Percentiles rank a stretch among this genome's conserved stretches.
Conservation (phyloP, 1,140 invertebrate genomes). For the Tetraneura akinire region DNA sequence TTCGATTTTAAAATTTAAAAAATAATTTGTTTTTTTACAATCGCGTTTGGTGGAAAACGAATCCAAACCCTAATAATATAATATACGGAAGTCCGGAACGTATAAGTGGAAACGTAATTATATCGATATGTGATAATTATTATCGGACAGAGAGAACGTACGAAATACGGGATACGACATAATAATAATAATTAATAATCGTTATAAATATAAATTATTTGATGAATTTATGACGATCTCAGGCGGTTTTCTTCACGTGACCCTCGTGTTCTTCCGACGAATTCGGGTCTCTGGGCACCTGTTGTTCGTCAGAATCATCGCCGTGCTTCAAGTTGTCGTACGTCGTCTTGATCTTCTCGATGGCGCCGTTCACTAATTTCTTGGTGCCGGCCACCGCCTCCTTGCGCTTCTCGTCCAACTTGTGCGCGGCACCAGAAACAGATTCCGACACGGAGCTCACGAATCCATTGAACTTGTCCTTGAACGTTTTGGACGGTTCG, state of each 20-base stretch:
- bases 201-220: too few relatives aligned
- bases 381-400: conserved; percentile 1
- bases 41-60: too few relatives aligned
- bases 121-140: too few relatives aligned
- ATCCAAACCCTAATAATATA: too few relatives aligned
- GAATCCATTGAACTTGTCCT: conserved; percentile 34
- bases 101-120: too few relatives aligned
- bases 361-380: not conserved
- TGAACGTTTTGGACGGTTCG: not conserved
- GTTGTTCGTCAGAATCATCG: not conserved
- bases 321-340: not conserved
- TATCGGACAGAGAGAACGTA: too few relatives aligned
- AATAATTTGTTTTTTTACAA: too few relatives aligned
- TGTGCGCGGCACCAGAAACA: not conserved
- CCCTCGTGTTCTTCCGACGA: not conserved
- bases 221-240: too few relatives aligned
- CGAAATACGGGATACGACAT: too few relatives aligned
- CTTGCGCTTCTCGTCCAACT: conserved; percentile 33
- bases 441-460: conserved; percentile 9
- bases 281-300: not conserved
- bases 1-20: too few relatives aligned
- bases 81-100: too few relatives aligned
- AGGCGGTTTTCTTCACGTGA: not conserved
- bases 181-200: too few relatives aligned
- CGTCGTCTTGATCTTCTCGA: conserved; percentile 17